Percentiles rank a stretch among this genome's conserved stretches.
phyloP scores from a whole-genome alignment of 2,797 vertebrate species.

The Mus minutoides region DNA sequence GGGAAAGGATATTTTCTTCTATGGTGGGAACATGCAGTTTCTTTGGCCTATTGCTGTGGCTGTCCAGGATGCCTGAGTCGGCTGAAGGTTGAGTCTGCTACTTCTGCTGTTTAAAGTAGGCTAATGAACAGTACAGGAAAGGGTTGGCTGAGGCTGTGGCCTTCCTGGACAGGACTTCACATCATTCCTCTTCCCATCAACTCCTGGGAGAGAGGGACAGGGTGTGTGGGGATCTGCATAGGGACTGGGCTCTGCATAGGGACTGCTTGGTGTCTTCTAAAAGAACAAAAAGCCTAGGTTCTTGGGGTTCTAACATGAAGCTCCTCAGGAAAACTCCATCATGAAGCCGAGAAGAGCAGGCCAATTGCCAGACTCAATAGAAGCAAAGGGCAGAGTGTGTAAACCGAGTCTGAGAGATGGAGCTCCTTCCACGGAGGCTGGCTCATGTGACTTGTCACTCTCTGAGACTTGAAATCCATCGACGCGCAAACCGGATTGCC shows the following conservation, averaged over 20 bases:
- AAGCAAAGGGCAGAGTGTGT: background rate
- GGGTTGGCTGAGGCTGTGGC: background rate
- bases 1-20: background rate
- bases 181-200: background rate
- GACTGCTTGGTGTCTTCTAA: background rate
- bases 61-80: background rate
- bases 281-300: background rate
- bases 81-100: background rate
- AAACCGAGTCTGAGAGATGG: background rate
- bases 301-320: background rate
- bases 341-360: background rate
- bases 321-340: too few species aligned
- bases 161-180: background rate
- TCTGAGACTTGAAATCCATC: background rate
- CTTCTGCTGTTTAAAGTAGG: background rate
- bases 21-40: background rate
- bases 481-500: background rate
- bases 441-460: background rate
- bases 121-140: background rate
- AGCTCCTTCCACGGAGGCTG: background rate
- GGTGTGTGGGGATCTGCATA: background rate
- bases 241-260: too few species aligned
- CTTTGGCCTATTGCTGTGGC: background rate
- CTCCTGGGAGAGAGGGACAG: fast-evolving
- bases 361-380: background rate